Percentiles rank a stretch among this genome's conserved stretches.
Evolutionary conservation across 92 coral and sea anemone species (phyloP).

Genomic region (Porites divaricata): DNA sequence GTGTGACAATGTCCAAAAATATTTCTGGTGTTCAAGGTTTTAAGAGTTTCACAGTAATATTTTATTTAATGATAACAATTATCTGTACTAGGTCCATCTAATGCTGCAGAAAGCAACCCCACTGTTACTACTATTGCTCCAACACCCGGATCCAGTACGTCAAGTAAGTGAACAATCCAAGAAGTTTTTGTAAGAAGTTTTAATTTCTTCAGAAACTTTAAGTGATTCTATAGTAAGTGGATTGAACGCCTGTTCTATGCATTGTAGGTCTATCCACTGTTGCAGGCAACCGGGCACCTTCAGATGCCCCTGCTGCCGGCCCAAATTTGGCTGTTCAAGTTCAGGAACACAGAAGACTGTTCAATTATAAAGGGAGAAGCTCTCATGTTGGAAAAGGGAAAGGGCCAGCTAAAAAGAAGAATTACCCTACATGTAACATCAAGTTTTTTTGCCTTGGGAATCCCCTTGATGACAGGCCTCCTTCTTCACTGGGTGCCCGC

Average conservation of each 20-base stretch:
- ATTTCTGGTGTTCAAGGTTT: too few relatives aligned
- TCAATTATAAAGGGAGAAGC: constrained; percentile 22
- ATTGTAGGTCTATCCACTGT: constrained; percentile 15
- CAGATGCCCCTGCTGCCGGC: constrained; percentile 9
- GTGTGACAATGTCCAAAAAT: neutral
- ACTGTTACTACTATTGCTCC: constrained; percentile 8
- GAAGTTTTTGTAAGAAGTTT: neutral
- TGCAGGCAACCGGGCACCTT: neutral
- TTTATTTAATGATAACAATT: neutral
- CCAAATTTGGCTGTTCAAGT: constrained; percentile 12
- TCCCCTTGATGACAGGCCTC: constrained; percentile 44
- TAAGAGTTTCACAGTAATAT: neutral
- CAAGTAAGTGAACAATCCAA: constrained; percentile 6
- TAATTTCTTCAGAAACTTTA: neutral
- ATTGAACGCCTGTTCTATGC: constrained; percentile 4
- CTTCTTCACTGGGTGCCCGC: constrained; percentile 29
- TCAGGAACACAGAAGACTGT: constrained; percentile 46
- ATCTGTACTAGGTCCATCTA: constrained; percentile 1
- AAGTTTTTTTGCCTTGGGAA: constrained; percentile 47
- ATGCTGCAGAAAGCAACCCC: neutral
- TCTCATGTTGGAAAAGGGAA: constrained; percentile 17
- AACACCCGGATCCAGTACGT: neutral
- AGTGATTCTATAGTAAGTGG: neutral
- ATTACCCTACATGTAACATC: constrained; percentile 26
- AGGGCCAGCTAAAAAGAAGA: constrained; percentile 16